phyloP scores from a whole-genome alignment of 2,797 vertebrate genomes.

The Staurois parvus region DNA sequence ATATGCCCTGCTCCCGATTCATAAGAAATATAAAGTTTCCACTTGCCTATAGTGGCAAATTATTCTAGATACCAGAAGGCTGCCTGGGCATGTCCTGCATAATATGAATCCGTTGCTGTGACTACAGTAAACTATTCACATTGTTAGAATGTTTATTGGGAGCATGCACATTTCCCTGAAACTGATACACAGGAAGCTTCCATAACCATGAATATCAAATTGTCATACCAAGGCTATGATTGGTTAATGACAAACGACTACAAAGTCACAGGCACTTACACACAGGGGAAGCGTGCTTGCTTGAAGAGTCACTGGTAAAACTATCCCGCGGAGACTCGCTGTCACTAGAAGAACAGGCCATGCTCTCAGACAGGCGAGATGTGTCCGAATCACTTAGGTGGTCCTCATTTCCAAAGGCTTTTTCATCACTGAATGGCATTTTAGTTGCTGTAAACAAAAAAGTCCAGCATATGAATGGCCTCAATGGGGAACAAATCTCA shows the following conservation, averaged over 20 bases:
- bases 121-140: neutral
- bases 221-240: constrained; percentile 4
- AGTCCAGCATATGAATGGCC: neutral
- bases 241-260: neutral
- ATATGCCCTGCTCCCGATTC: no score
- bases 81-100: neutral
- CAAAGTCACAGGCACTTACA: constrained; percentile 77
- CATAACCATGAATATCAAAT: neutral
- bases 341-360: constrained; percentile 81
- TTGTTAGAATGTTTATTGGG: neutral
- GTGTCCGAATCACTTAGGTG: constrained; percentile 86
- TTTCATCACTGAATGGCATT: constrained; percentile 88
- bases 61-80: neutral
- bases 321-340: constrained; percentile 86
- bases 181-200: neutral
- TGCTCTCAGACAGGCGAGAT: constrained; percentile 82
- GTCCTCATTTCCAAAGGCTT: constrained; percentile 81
- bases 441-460: constrained; percentile 64
- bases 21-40: neutral
- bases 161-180: constrained; percentile 24
- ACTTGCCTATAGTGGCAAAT: neutral
- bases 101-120: neutral
- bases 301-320: constrained; percentile 89
- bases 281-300: constrained; percentile 88
- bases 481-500: no score